phyloP scores from a whole-genome alignment of 1,140 invertebrate genomes.

The Caligus rogercresseyi region DNA sequence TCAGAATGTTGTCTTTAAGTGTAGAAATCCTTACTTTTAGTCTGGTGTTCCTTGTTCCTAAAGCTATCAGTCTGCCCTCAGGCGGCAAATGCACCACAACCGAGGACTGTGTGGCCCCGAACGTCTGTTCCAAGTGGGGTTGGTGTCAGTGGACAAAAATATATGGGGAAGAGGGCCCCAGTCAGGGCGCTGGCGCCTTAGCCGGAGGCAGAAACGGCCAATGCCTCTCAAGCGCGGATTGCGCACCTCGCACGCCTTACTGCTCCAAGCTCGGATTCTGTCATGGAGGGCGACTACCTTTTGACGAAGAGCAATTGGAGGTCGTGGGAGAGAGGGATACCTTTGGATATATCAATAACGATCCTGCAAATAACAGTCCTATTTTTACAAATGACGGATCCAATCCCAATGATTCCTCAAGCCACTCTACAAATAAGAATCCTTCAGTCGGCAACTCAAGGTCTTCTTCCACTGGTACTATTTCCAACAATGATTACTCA shows the following conservation, averaged over 20 bases:
- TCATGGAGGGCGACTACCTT: conserved; percentile 18
- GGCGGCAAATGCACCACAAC: conserved; percentile 12
- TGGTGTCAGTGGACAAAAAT: conserved; percentile 20
- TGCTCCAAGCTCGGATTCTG: conserved; percentile 18
- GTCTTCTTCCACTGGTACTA: no score
- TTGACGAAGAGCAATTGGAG: conserved; percentile 19
- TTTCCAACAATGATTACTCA: no score
- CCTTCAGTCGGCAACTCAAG: no score
- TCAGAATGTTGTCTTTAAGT: no score
- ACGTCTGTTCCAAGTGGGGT: conserved; percentile 20
- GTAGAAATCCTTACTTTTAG: no score
- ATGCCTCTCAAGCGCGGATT: conserved; percentile 18
- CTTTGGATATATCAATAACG: conserved; percentile 18
- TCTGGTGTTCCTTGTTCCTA: no score
- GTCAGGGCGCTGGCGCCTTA: conserved; percentile 6
- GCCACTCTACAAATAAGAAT: no score
- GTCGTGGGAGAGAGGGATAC: neutral
- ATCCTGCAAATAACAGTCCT: conserved; percentile 12
- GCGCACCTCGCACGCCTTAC: conserved; percentile 14
- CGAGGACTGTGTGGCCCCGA: conserved; percentile 7
- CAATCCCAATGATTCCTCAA: no score
- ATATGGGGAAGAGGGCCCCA: conserved; percentile 17
- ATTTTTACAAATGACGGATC: neutral
- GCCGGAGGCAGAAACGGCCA: conserved; percentile 12
- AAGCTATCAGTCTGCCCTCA: no score